These are phyloP conservation scores for Sitta europaea DNA, from an alignment of 2,113 vertebrate genomes.

Conservation along the genomic window DNA sequence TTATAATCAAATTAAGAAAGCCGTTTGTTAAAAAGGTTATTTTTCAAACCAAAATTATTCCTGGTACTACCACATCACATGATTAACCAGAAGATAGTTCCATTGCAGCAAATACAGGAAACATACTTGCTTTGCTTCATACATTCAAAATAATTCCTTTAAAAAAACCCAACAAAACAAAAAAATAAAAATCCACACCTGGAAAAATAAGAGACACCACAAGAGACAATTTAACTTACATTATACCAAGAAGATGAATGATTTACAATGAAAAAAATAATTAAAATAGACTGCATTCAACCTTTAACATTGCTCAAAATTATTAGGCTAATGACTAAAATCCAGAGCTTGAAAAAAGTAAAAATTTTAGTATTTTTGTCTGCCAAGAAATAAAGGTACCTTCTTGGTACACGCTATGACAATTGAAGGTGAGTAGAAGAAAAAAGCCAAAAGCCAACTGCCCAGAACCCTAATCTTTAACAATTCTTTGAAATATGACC, in stretches of 20 bases:
- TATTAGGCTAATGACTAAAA: slow-evolving; percentile 52
- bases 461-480: slow-evolving; percentile 56
- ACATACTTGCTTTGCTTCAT: not conserved
- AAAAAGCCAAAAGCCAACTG: slow-evolving; percentile 28
- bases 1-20: slow-evolving; percentile 19
- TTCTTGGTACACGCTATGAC: slow-evolving; percentile 33
- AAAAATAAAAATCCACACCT: not conserved
- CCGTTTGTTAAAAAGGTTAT: not conserved
- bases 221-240: not conserved
- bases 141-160: not conserved
- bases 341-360: slow-evolving; percentile 41
- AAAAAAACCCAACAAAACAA: not conserved
- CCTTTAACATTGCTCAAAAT: not conserved
- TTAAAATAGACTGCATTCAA: not conserved
- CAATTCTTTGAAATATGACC: slow-evolving; percentile 78
- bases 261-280: not conserved
- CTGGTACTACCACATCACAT: not conserved
- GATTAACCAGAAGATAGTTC: not conserved
- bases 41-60: slow-evolving; percentile 31
- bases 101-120: not conserved
- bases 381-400: slow-evolving; percentile 57
- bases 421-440: not conserved
- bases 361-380: slow-evolving; percentile 31
- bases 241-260: not conserved
- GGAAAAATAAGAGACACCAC: not conserved